These are phyloP conservation scores for Leptinotarsa peninsularis DNA, from an alignment of 2,888 invertebrate species.

Conservation along the genomic window DNA sequence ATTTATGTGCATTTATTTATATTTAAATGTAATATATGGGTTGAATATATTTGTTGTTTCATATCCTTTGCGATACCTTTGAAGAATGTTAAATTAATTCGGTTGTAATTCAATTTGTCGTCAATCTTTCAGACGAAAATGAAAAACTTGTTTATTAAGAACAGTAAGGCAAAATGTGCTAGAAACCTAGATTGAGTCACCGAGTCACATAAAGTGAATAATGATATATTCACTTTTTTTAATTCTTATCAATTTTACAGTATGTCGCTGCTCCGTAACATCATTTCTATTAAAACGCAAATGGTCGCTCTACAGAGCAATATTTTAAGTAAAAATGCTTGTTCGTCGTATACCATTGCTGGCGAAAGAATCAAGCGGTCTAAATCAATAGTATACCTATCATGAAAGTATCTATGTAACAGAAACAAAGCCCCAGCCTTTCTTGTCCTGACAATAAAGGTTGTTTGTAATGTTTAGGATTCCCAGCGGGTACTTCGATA, in stretches of 20 bases:
- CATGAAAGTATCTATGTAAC: no score
- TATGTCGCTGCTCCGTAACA: neutral
- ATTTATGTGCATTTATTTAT: neutral
- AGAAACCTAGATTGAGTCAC: neutral
- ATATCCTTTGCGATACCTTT: neutral
- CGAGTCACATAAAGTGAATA: neutral
- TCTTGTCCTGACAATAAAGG: no score
- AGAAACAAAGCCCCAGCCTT: no score
- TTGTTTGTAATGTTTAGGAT: no score
- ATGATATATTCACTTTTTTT: neutral
- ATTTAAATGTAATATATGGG: neutral
- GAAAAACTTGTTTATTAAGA: neutral
- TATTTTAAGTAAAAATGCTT: no score
- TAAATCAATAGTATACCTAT: no score
- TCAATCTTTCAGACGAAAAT: neutral
- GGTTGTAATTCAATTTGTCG: neutral
- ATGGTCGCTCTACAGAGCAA: no score
- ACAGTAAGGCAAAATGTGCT: neutral
- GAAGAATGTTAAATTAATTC: neutral
- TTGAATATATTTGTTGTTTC: neutral
- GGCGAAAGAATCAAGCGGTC: no score
- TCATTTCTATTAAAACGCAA: neutral
- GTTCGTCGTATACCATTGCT: no score
- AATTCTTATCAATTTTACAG: slow-evolving; percentile 6
- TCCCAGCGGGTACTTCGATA: no score